Conservation (phyloP, 2,113 vertebrate species). For the Lasiurus borealis region DNA sequence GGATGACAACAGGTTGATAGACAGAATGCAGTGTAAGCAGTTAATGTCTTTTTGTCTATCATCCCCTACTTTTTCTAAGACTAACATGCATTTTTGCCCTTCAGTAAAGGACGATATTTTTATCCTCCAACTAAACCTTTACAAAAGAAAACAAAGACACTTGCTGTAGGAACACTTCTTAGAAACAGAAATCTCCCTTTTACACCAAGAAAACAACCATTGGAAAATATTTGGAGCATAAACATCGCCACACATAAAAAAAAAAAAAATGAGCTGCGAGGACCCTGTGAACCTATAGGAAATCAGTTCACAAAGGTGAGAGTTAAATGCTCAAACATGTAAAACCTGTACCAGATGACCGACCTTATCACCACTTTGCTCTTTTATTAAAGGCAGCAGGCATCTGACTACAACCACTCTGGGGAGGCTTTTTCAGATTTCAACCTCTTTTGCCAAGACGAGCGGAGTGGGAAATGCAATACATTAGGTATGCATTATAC, state of each 20-base stretch:
- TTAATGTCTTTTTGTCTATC: neutral
- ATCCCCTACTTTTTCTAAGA: neutral
- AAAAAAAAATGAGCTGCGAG: neutral
- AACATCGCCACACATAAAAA: slow-evolving; percentile 48
- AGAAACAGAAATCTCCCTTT: neutral
- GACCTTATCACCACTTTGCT: slow-evolving; percentile 26
- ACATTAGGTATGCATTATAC: slow-evolving; percentile 66
- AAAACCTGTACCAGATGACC: slow-evolving; percentile 56
- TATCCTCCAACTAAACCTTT: neutral
- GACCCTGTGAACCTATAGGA: neutral
- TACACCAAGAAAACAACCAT: neutral
- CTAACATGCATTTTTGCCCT: slow-evolving; percentile 37
- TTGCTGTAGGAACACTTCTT: neutral
- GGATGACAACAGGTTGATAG: neutral
- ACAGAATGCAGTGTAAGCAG: neutral
- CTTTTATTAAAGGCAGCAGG: slow-evolving; percentile 63
- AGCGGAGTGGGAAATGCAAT: slow-evolving; percentile 73
- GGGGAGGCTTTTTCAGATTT: slow-evolving; percentile 53
- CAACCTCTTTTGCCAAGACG: slow-evolving; percentile 74
- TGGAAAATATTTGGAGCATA: neutral
- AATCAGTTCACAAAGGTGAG: slow-evolving; percentile 35
- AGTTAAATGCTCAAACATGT: slow-evolving; percentile 45
- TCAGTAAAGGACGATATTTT: neutral
- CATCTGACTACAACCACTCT: slow-evolving; percentile 37
- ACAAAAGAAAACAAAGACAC: neutral